phyloP scores from a whole-genome alignment of 2,888 invertebrate species.

The Biston betularia region DNA sequence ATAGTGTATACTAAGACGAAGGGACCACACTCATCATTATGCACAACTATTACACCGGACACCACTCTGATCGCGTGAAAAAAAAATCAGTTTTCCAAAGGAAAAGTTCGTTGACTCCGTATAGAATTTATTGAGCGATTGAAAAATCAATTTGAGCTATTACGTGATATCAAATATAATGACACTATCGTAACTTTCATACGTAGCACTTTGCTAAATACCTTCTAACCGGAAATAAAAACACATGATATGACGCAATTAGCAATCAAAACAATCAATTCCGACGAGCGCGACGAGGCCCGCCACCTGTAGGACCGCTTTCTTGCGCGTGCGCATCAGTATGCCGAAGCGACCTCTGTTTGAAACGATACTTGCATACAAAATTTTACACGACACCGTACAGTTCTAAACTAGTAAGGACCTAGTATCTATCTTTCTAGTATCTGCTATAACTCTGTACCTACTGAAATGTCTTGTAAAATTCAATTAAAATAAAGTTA shows the following conservation, averaged over 20 bases:
- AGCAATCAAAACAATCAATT: slow-evolving; percentile 51
- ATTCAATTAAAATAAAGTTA: too few species aligned
- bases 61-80: too few species aligned
- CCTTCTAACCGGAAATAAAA: slow-evolving; percentile 25
- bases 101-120: too few species aligned
- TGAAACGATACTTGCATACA: slow-evolving; percentile 38
- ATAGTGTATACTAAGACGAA: too few species aligned
- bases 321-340: slow-evolving; percentile 47
- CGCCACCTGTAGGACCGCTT: slow-evolving; percentile 54
- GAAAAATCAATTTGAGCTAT: background rate
- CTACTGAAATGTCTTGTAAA: too few species aligned
- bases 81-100: too few species aligned
- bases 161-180: background rate
- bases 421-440: too few species aligned
- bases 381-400: slow-evolving; percentile 11
- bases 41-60: too few species aligned
- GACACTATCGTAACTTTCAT: slow-evolving; percentile 3
- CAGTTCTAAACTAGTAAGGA: slow-evolving; percentile 7
- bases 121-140: too few species aligned
- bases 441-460: too few species aligned
- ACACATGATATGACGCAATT: slow-evolving; percentile 42
- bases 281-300: slow-evolving; percentile 36
- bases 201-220: slow-evolving; percentile 10
- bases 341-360: slow-evolving; percentile 20
- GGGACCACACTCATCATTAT: too few species aligned